A percentile compares a stretch with the other conserved stretches of the same genome.
These are phyloP conservation scores for Osmerus eperlanus DNA, from an alignment of 2,113 vertebrate genomes.

Conservation along the genomic window DNA sequence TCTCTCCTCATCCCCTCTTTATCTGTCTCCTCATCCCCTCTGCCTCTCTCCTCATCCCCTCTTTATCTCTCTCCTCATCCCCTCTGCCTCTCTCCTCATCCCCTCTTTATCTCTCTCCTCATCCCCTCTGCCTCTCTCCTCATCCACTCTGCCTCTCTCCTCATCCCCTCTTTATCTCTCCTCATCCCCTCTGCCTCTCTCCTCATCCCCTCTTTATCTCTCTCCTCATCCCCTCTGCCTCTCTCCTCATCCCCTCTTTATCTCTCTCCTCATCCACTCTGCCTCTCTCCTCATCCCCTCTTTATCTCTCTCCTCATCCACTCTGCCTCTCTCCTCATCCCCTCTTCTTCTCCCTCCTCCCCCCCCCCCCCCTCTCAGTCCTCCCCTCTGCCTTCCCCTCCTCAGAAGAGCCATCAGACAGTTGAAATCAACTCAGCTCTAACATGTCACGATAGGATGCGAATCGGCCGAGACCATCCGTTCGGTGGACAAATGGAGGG, in stretches of 20 bases:
- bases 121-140: neutral
- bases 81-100: neutral
- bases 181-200: too few species aligned
- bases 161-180: too few species aligned
- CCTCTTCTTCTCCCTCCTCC: too few species aligned
- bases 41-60: too few species aligned
- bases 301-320: neutral
- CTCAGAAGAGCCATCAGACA: neutral
- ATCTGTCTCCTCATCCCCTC: too few species aligned
- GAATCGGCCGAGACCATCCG: conserved; percentile 19
- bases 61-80: too few species aligned
- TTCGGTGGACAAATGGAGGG: conserved; percentile 13
- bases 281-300: neutral
- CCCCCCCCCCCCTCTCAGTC: neutral
- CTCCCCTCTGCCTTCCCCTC: neutral
- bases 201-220: too few species aligned
- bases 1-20: too few species aligned
- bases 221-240: too few species aligned
- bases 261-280: too few species aligned
- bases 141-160: neutral
- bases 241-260: too few species aligned
- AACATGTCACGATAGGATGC: conserved; percentile 5
- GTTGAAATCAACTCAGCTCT: conserved; percentile 7
- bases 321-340: too few species aligned
- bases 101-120: neutral